Base-by-base conservation (phyloP, 2,797 vertebrate genomes). In the Sus cebifrons region DNA sequence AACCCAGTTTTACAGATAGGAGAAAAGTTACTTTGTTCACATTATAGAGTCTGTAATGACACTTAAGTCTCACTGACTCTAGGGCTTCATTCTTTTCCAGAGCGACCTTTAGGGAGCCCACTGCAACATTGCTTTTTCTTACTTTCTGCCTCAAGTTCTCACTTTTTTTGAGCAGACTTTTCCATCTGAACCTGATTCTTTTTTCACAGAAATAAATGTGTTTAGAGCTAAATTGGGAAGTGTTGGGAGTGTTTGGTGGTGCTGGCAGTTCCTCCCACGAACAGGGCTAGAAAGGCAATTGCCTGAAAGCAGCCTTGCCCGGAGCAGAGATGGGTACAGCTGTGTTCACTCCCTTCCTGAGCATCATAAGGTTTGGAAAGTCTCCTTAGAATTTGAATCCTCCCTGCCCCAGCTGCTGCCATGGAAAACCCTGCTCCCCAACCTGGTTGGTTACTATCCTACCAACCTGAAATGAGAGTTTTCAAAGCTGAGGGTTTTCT, bases 21-120 rank as follows among this genome's bases (percentile, higher is more conserved):
- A 23, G 44, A 54, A 71, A 75, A 49, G 29, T 44, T 7, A 20
- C 12, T 44, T 75, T 40, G 40, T 87, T 52, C 36, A 32, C 23
- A 6, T 65, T 4, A n/a, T 14, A 52, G 36, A 44, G 23, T 62
- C 92, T 89, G 73, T 89, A 82, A 87, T 97, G 78, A 79, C 91
- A 90, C 67, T 58, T 91, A 86, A 25, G 74, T 97, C 89, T 82
- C 65, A 89, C 78, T 85, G 67, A 56, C 23, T 1, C 40, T 70
- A 96, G 94, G 90, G 93, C 78, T 86, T 78, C 29, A 5, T 27
- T 49, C 21, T 16, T 58, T 52, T 20, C 2, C 16, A 16, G 20
- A 87, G 81, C 58, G 58, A 86, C 44, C 73, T 86, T 60, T 68
- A 85, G 85, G 78, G 73, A 93, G 91, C 58, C 58, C 62, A 29